phyloP scores from a whole-genome alignment of 53 echinoderm and acorn worm genomes.

The Luidia sarsii region DNA sequence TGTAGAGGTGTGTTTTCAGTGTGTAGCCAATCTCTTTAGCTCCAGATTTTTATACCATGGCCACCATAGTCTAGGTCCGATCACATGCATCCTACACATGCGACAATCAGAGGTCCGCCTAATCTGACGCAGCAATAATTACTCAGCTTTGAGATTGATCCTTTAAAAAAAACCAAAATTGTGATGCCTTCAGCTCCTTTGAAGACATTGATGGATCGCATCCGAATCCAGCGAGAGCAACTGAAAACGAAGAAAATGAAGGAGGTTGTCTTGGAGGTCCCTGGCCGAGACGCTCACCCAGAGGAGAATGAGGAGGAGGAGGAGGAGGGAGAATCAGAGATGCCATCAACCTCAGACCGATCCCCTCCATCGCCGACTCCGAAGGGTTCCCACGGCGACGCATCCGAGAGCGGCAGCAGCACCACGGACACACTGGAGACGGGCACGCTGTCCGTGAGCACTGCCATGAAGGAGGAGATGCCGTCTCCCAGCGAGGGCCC shows the following conservation, averaged over 20 bases:
- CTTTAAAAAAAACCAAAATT: no score
- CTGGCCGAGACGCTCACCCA: slow-evolving; percentile 15
- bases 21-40: no score
- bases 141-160: no score
- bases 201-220: slow-evolving; percentile 66
- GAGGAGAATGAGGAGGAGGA: no score
- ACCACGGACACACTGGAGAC: slow-evolving; percentile 67
- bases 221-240: slow-evolving; percentile 72
- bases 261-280: slow-evolving; percentile 16
- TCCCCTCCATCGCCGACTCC: background rate
- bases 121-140: no score
- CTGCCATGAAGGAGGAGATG: background rate
- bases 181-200: slow-evolving; percentile 60
- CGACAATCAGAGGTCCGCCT: no score
- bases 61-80: no score
- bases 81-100: no score
- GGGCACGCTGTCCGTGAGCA: slow-evolving; percentile 65
- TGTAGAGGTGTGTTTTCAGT: no score
- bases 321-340: background rate
- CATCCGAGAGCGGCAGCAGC: slow-evolving; percentile 26
- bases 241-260: slow-evolving; percentile 51
- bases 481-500: background rate
- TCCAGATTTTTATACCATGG: no score
- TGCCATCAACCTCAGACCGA: background rate
- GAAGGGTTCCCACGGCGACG: background rate